Evolutionary conservation across 2,888 invertebrate species (phyloP), one percentile per base, ranked within the genome.

Genomic region (Athetis lepigone): DNA sequence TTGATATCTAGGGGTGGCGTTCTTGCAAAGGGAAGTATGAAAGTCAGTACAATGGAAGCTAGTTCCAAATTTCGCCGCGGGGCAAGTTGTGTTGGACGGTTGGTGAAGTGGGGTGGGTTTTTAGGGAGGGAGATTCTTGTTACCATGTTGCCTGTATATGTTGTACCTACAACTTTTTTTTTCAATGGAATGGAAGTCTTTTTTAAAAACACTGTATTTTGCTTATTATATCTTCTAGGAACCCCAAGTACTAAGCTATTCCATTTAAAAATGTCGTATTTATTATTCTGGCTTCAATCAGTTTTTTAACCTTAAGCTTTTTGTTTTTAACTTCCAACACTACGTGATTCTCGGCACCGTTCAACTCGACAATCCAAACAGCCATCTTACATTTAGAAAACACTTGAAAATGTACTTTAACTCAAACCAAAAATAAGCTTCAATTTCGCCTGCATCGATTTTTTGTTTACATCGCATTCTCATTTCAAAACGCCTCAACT

Each of bases 301-400:
- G 63, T 69, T 80, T 77, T 69, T 77, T 69, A 64, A 63, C 49
- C 59, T 68, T n/a, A n/a, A n/a, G n/a, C n/a, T n/a, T n/a, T n/a
- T n/a, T n/a, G n/a, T n/a, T 74, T 73, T 62, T 67, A 60, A 56
- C 50, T 60, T 23, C 11, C 25, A 46, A 36, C 29, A 25, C 51
- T 83, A 85, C 85, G 85, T 87, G 84, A 81, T 81, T 79, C 69
- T 76, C 68, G 78, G 73, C 84, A 82, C 78, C 74, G 52, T 58
- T 23, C 43, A 59, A 61, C 59, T 56, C 54, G 39, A 56, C 65
- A 64, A 49, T 55, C 18, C 37, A 61, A 58, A 58, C 63, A 33
- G 46, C 65, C 46, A 66, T 59, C 25, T 65, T 58, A 23, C 21
- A 40, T 61, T 67, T 40, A n/a, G 2, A 7, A 43, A 13, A 25